Conservation (phyloP, 2,888 invertebrate genomes). For the Oscheius onirici region DNA sequence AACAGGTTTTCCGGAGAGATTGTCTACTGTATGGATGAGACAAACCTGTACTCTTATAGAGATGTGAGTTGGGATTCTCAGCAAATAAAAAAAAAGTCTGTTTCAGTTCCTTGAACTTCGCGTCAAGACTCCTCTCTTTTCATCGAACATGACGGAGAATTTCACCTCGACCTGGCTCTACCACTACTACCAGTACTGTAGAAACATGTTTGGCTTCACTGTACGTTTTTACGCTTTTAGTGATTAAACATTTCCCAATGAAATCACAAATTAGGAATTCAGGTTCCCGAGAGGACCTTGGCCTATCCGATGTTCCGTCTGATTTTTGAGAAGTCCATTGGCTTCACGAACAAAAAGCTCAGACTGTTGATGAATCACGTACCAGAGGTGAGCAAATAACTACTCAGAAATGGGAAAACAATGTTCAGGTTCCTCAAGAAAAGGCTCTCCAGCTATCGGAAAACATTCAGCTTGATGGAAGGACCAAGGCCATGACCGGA, state of each 20-base stretch:
- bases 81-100: no score
- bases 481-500: not conserved
- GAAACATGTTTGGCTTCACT: conserved; percentile 13
- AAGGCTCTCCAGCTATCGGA: conserved; percentile 6
- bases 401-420: no score
- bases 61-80: conserved; percentile 53
- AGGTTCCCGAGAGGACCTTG: conserved; percentile 39
- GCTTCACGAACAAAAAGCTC: conserved; percentile 64
- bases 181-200: conserved; percentile 29
- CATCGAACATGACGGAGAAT: not conserved
- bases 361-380: conserved; percentile 53
- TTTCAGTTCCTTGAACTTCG: conserved; percentile 46
- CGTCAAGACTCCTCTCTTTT: conserved; percentile 2
- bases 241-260: no score
- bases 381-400: conserved; percentile 39
- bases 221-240: not conserved
- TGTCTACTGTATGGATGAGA: conserved; percentile 66
- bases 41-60: conserved; percentile 50
- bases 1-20: conserved; percentile 54
- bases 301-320: conserved; percentile 56
- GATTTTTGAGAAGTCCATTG: conserved; percentile 63
- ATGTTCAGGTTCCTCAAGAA: conserved; percentile 22
- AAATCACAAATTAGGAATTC: conserved; percentile 10
- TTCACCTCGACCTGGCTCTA: conserved; percentile 24
- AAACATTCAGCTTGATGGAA: not conserved